phyloP scores from a whole-genome alignment of 2,888 invertebrate species.

The Plebejus anna region DNA sequence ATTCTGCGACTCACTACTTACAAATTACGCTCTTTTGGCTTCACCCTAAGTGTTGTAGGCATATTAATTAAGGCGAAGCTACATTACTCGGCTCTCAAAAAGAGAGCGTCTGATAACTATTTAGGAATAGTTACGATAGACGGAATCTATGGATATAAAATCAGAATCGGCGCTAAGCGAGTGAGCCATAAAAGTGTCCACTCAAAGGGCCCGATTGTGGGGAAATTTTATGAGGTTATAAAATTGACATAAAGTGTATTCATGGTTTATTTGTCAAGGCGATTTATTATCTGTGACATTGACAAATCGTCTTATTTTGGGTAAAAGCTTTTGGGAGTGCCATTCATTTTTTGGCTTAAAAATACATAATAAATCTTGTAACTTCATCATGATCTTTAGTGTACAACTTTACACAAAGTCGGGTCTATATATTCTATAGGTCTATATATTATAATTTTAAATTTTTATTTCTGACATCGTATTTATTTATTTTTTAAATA shows the following conservation, averaged over 20 bases:
- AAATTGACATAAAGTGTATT: conserved; percentile 47
- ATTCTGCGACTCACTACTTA: too few relatives aligned
- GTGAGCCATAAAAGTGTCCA: conserved; percentile 47
- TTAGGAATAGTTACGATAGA: conserved; percentile 37
- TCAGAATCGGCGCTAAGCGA: conserved; percentile 46
- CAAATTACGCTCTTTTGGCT: too few relatives aligned
- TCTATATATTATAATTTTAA: not conserved
- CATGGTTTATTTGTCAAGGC: conserved; percentile 42
- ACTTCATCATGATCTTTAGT: conserved; percentile 9
- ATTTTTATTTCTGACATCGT: not conserved
- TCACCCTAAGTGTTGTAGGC: not conserved
- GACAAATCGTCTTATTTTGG: conserved; percentile 20
- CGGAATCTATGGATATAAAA: conserved; percentile 45
- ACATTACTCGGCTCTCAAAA: conserved; percentile 40
- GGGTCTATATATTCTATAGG: too few relatives aligned
- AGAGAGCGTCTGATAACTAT: conserved; percentile 34
- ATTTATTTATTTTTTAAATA: not conserved
- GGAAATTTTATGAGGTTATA: conserved; percentile 44
- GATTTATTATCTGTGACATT: conserved; percentile 27
- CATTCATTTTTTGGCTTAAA: conserved; percentile 17
- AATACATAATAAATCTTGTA: conserved; percentile 12
- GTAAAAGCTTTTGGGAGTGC: conserved; percentile 7
- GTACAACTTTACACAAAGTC: not conserved
- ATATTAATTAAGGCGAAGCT: not conserved
- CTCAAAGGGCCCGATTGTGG: conserved; percentile 47